Percentiles rank a stretch among this genome's conserved stretches.
Evolutionary conservation across 2,113 vertebrate species (phyloP).

Genomic region (Chaetura pelagica): DNA sequence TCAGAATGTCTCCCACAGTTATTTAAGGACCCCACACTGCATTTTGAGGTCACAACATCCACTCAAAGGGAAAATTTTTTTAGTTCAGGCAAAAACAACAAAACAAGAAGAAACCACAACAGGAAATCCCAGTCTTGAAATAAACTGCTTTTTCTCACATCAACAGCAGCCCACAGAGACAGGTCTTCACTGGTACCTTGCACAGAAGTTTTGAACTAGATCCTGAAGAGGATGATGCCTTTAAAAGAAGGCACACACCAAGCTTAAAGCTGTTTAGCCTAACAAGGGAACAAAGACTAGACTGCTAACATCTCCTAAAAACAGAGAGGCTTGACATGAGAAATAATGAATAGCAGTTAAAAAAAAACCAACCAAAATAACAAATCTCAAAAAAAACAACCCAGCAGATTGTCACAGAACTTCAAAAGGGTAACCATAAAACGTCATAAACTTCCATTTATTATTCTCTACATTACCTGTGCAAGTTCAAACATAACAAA

Average conservation of each 20-base stretch:
- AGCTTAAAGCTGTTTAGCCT: background rate
- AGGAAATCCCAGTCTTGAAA: background rate
- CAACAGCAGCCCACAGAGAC: background rate
- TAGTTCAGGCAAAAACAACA: background rate
- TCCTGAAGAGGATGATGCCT: background rate
- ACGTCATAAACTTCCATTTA: background rate
- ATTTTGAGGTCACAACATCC: background rate
- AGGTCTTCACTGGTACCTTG: background rate
- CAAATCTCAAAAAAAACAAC: background rate
- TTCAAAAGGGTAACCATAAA: background rate
- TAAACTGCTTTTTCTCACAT: background rate
- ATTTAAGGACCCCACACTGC: background rate
- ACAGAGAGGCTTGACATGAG: background rate
- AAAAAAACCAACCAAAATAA: background rate
- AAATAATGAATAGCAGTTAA: background rate
- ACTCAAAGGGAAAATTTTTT: background rate
- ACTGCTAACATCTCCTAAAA: background rate
- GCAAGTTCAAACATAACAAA: background rate
- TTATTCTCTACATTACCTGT: background rate
- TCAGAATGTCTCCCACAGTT: background rate
- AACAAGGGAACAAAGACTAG: background rate
- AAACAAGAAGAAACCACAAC: background rate
- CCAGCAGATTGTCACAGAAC: background rate
- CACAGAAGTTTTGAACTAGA: background rate
- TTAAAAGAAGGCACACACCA: background rate